Evolutionary conservation across 2,797 vertebrate species (phyloP), one percentile per base, ranked within the genome.

Genomic region (Coregonus sp.): DNA sequence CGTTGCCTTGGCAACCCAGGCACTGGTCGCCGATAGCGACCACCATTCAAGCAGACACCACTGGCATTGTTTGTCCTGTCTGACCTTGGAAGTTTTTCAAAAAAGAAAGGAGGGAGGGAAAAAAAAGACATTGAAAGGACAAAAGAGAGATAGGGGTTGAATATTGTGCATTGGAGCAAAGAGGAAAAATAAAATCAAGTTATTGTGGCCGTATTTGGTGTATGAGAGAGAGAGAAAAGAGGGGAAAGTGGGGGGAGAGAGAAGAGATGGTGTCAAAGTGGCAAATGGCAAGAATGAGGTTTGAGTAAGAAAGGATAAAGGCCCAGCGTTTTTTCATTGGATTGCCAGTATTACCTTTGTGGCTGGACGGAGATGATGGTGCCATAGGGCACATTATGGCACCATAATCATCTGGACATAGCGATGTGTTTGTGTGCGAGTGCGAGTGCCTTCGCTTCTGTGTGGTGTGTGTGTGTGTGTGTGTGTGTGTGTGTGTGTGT

Each of bases 21-120:
- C 95, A 94, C 94, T 94, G 95, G 96, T 94, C 94, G 94, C 92
- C 94, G 93, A 94, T 95, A 94, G 95, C 82, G 91, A 93, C 95
- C 92, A 92, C 88, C 92, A 95, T 96, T 98, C 95, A 96, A 94
- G 92, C 92, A 96, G 95, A 96, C 96, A 97, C 96, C 96, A 95
- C 96, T 97, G 94, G 96, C 96, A 92, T 95, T 96, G 94, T 96
- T 97, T 98, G 97, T 98, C 96, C 96, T 93, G 92, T 94, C 93
- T 97, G 96, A 98, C 97, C 98, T 99, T 98, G 97, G 95, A 96
- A 98, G 96, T 98, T 96, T 92, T 93, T 94, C 94, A 91, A 89
- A 93, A 93, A 85, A 78, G 72, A 83, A 78, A 88, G 84, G 90
- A 90, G 84, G 80, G 88, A 93, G 92, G 91, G 92, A 79, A 75